Conservation (phyloP, 1,140 invertebrate species). For the Microplitis demolitor region DNA sequence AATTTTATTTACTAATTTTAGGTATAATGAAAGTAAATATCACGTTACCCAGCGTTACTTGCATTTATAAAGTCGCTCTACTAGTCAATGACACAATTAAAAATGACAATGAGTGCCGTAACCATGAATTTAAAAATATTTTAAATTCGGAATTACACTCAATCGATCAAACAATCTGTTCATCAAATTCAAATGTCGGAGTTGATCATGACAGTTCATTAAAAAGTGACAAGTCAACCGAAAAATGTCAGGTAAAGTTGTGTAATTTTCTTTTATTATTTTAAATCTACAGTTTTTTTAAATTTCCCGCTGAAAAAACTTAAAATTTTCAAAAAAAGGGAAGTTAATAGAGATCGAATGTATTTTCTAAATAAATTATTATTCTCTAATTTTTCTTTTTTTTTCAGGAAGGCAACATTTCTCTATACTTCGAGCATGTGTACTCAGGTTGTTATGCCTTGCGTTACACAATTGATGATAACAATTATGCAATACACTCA, state of each 20-base stretch:
- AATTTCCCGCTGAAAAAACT: no score
- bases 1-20: constrained; percentile 8
- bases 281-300: neutral
- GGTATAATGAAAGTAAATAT: constrained; percentile 30
- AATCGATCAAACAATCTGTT: constrained; percentile 28
- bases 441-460: constrained; percentile 39
- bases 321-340: no score
- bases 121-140: constrained; percentile 25
- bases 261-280: constrained; percentile 1
- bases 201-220: neutral
- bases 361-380: no score
- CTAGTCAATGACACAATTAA: constrained; percentile 31
- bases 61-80: constrained; percentile 32
- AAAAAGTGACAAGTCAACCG: constrained; percentile 9
- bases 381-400: neutral
- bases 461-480: constrained; percentile 29
- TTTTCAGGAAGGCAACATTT: constrained; percentile 23
- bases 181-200: constrained; percentile 6
- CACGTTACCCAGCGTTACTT: constrained; percentile 22
- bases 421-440: constrained; percentile 31
- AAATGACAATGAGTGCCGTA: constrained; percentile 32
- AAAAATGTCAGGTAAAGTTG: constrained; percentile 22
- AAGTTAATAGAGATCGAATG: no score
- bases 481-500: constrained; percentile 21
- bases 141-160: constrained; percentile 33